Percentiles rank a stretch among this genome's conserved stretches.
phyloP scores from a whole-genome alignment of 2,113 vertebrate species.

The Triplophysa rosa region DNA sequence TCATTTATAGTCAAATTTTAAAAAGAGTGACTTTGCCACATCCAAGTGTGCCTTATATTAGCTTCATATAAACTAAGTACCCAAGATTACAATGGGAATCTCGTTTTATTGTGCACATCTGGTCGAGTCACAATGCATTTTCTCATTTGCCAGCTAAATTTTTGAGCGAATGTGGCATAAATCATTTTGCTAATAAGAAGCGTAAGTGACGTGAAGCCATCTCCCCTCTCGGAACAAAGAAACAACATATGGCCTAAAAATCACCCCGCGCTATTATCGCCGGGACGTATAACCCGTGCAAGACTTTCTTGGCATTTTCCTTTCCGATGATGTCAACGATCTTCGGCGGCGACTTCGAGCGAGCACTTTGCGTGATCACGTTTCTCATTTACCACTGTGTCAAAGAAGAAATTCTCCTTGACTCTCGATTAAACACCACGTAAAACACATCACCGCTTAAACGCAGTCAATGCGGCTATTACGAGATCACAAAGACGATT shows the following conservation, averaged over 20 bases:
- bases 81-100: constrained; percentile 99
- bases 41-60: constrained; percentile 97
- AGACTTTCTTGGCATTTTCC: constrained; percentile 65
- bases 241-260: constrained; percentile 99
- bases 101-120: constrained; percentile 99
- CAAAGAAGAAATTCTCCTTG: constrained; percentile 69
- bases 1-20: constrained; percentile 99
- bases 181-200: constrained; percentile 99
- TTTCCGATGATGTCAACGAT: constrained; percentile 72
- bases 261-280: constrained; percentile 83
- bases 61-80: constrained; percentile 99
- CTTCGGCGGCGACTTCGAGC: constrained; percentile 64
- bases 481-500: constrained; percentile 45
- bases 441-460: constrained; percentile 62
- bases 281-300: constrained; percentile 78
- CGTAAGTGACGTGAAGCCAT: constrained; percentile 99
- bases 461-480: constrained; percentile 52
- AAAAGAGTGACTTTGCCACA: constrained; percentile 98
- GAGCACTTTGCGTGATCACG: neutral
- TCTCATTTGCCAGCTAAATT: constrained; percentile 99
- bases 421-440: constrained; percentile 70
- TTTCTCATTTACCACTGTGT: constrained; percentile 71
- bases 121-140: constrained; percentile 99
- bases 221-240: constrained; percentile 96
- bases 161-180: constrained; percentile 99